Evolutionary conservation across 2,888 invertebrate species (phyloP).

Genomic region (Drosophila flavopinicola): DNA sequence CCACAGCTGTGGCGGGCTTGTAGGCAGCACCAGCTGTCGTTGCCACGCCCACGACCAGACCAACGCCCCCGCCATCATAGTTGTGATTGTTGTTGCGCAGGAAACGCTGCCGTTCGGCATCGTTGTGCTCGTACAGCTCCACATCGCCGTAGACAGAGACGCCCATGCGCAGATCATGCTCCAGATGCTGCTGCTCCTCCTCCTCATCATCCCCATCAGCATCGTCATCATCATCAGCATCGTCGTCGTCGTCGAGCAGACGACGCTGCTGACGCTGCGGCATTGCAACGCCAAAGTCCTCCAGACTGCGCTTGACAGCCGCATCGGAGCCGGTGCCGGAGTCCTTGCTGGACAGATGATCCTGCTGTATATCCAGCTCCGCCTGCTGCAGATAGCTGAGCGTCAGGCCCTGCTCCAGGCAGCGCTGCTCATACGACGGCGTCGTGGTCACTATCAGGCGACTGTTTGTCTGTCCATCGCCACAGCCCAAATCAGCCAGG

Average conservation of each 20-base stretch:
- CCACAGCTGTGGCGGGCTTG: conserved; percentile 64
- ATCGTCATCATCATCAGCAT: conserved; percentile 40
- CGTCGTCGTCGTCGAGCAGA: conserved; percentile 38
- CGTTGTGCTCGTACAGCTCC: conserved; percentile 60
- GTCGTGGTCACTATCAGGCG: conserved; percentile 76
- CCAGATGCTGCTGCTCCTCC: conserved; percentile 46
- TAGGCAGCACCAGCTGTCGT: conserved; percentile 38
- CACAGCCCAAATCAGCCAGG: conserved; percentile 65
- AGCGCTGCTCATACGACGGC: conserved; percentile 79
- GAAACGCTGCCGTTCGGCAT: conserved; percentile 63
- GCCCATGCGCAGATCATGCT: conserved; percentile 68
- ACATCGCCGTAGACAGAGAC: conserved; percentile 69
- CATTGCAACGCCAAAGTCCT: conserved; percentile 70
- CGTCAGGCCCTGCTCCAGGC: conserved; percentile 69
- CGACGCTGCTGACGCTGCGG: conserved; percentile 37
- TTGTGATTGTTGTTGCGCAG: conserved; percentile 73
- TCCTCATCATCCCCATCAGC: conserved; percentile 36
- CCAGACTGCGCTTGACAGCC: conserved; percentile 81
- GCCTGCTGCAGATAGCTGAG: conserved; percentile 72
- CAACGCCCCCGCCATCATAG: conserved; percentile 57
- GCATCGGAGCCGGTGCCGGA: conserved; percentile 83
- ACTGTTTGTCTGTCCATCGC: conserved; percentile 57
- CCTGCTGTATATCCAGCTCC: conserved; percentile 76
- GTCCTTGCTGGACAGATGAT: conserved; percentile 81
- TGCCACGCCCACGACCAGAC: conserved; percentile 17